Conservation (phyloP, 2,113 vertebrate genomes). For the Sinocyclocheilus grahami region DNA sequence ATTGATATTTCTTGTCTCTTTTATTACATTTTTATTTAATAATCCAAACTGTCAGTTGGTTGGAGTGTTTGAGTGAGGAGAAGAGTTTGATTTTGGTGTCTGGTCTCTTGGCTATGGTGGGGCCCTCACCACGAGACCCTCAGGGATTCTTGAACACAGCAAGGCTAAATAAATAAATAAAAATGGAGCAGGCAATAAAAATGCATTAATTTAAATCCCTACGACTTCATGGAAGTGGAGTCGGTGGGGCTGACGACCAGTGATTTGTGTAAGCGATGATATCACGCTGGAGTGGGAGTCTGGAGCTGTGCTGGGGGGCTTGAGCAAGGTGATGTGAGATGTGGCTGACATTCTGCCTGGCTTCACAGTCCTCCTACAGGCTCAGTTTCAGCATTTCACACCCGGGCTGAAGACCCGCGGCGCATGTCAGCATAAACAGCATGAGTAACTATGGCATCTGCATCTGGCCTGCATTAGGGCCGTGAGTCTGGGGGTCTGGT, state of each 20-base stretch:
- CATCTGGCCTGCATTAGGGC: constrained; percentile 52
- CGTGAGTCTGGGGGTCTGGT: constrained; percentile 36
- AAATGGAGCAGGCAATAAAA: constrained; percentile 72
- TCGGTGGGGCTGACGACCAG: constrained; percentile 52
- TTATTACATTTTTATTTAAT: constrained; percentile 70
- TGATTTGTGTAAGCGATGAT: constrained; percentile 73
- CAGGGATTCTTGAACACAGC: constrained; percentile 51
- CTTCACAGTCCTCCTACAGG: constrained; percentile 43
- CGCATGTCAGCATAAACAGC: constrained; percentile 47
- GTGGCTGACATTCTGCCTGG: constrained; percentile 40
- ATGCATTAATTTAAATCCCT: constrained; percentile 70
- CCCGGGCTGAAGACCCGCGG: constrained; percentile 36
- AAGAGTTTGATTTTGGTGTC: constrained; percentile 40
- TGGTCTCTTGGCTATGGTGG: constrained; percentile 59
- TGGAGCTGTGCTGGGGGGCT: constrained; percentile 53
- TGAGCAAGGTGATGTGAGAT: constrained; percentile 54
- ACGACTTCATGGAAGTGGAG: constrained; percentile 51
- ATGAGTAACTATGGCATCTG: constrained; percentile 50
- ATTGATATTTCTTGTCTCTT: constrained; percentile 61
- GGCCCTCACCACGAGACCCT: constrained; percentile 42
- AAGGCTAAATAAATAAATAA: constrained; percentile 62
- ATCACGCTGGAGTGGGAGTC: constrained; percentile 67
- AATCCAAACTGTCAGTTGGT: constrained; percentile 67
- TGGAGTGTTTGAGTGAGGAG: constrained; percentile 46
- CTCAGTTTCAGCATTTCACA: constrained; percentile 49